Evolutionary conservation across 2,797 vertebrate genomes (phyloP), one percentile per base, ranked within the genome.

Genomic region (Pangasius mekongensis): DNA sequence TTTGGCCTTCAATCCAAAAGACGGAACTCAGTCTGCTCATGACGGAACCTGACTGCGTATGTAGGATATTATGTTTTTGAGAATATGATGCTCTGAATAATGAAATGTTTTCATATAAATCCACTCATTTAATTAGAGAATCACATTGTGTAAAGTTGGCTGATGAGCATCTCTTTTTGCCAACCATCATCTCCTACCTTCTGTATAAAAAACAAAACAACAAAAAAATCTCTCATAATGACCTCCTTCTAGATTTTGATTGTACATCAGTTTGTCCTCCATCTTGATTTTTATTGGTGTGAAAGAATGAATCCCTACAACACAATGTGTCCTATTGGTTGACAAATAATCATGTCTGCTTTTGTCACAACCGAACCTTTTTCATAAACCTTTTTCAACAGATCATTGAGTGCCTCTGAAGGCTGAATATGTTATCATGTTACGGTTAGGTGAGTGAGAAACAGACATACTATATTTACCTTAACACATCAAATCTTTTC

Each of bases 271-370:
- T 16, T 60, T 62, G 22, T 82, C 56, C 11, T 27, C 18, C 22
- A 43, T 62, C 56, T 30, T 83, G 81, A 66, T 30, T 83, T 49
- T 66, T 83, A 83, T n/a, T n/a, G 39, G 47, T 14, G 27, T 64
- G 39, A 83, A 10, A 49, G 54, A 47, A 0, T 14, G 13, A 67
- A 67, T 43, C 62, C 3, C 1, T 16, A 0, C 27, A 66, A 20
- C 24, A 47, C 60, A n/a, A 39, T 24, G 9, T 9, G 30, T 83
- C 58, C 36, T 83, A n/a, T n/a, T 64, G 27, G 60, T 47, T 81
- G 30, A 39, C 10, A 36, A 30, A 81, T 43, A 43, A 82, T 67
- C 43, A 22, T 66, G n/a, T 16, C n/a, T 52, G 47, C 81, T 49
- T 81, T 58, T 22, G 54, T 22, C 54, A 13, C 58, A 58, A 33